Evolutionary conservation across 2,113 vertebrate genomes (phyloP).

Genomic region (Carassius auratus): DNA sequence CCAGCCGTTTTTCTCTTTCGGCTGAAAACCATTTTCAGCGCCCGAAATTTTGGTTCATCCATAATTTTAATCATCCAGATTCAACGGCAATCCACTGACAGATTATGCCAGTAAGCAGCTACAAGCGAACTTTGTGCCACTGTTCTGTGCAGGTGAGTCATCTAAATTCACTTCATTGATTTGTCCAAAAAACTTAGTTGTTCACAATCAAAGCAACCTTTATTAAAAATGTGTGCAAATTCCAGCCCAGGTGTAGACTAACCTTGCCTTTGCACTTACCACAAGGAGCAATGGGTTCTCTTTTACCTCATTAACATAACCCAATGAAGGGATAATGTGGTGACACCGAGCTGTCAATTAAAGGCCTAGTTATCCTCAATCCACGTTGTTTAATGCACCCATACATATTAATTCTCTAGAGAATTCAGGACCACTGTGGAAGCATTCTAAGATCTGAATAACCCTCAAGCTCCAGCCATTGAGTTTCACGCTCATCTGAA

Average conservation of each 20-base stretch:
- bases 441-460: background rate
- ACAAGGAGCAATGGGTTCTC: background rate
- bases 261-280: background rate
- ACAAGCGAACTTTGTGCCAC: background rate
- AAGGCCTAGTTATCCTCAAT: conserved; percentile 53
- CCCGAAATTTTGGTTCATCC: no score
- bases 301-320: conserved; percentile 55
- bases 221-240: background rate
- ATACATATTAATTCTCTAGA: no score
- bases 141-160: background rate
- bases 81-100: background rate
- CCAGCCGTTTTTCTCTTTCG: no score
- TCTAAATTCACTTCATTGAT: background rate
- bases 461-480: background rate
- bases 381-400: background rate
- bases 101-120: background rate
- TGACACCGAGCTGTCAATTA: conserved; percentile 62
- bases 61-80: background rate
- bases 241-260: background rate
- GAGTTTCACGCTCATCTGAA: background rate
- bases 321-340: conserved; percentile 65
- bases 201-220: background rate
- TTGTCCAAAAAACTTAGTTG: no score
- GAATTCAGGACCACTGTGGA: background rate
- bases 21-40: no score